Base-by-base conservation (phyloP, 2,888 invertebrate genomes). In the Punctoribates punctum region DNA sequence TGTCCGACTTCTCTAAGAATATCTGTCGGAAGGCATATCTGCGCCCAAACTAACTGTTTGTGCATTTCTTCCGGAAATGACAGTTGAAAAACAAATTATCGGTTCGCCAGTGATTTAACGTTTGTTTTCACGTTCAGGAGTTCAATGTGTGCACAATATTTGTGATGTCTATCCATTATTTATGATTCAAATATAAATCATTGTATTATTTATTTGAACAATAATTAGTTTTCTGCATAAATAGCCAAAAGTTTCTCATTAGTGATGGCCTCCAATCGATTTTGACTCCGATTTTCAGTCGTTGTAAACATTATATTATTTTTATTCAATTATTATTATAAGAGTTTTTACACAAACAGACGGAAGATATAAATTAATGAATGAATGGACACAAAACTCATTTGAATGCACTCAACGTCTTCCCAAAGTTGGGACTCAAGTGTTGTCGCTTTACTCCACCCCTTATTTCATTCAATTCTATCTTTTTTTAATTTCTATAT, bases 61-160 rank as follows among this genome's bases (percentile, higher is more conserved):
- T 65, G 34, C 34, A 38, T 65, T 17, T 29, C 65, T 65, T 65
- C 65, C 65, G 65, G 65, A 65, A 65, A 65, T 65, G 65, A 65
- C 65, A 65, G 65, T 65, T 65, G 65, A 65, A 65, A 62, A 65
- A 65, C 65, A 65, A 65, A 65, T 65, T 65, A 65, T 65, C 65
- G 38, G 65, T 65, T 65, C 34, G 65, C 34, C 38, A 65, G n/a
- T 65, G 65, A 65, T 65, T 65, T 65, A 65, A 65, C 34, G 65
- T 65, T 65, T 65, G 65, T 65, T 65, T 65, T 65, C 27, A 38
- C 65, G 27, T 65, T 65, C 17, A 54, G 15, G 34, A 34, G n/a
- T 20, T 65, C 34, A 65, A 65, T 65, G 38, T 65, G 65, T 38
- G 38, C 20, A 65, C 65, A 65, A 29, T 65, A 65, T 65, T 17